Evolutionary conservation across 2,113 vertebrate genomes (phyloP).

Genomic region (Stigmatopora argus): DNA sequence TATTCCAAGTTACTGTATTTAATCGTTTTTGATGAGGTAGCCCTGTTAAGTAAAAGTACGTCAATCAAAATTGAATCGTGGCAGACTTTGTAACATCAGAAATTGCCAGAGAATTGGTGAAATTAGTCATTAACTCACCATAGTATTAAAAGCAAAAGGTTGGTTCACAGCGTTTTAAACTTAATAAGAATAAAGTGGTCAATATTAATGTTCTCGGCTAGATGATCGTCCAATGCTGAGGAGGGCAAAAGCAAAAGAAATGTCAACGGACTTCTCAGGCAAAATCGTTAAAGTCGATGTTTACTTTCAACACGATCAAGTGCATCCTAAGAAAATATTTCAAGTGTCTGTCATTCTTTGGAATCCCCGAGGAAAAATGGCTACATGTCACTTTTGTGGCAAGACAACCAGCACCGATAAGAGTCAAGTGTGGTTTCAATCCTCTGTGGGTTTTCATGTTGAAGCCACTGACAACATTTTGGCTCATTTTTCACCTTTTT

Average conservation of each 20-base stretch:
- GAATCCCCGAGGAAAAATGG: conserved; percentile 24
- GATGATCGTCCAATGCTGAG: neutral
- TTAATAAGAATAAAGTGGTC: too few relatives aligned
- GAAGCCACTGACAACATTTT: conserved; percentile 4
- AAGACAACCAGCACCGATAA: conserved; percentile 24
- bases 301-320: conserved; percentile 1
- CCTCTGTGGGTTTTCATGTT: conserved; percentile 6
- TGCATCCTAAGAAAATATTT: conserved; percentile 3
- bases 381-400: conserved; percentile 24
- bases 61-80: too few relatives aligned
- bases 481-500: neutral
- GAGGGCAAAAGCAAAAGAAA: neutral
- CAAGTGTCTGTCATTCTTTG: conserved; percentile 29
- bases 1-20: too few relatives aligned
- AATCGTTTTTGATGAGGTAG: too few relatives aligned
- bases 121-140: too few relatives aligned
- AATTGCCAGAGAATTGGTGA: too few relatives aligned
- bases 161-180: too few relatives aligned
- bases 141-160: too few relatives aligned
- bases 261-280: neutral
- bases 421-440: conserved; percentile 14
- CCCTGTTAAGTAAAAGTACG: too few relatives aligned
- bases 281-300: neutral
- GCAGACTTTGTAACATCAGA: too few relatives aligned
- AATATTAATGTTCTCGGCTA: too few relatives aligned